These are phyloP conservation scores for Ephydatia muelleri DNA, from an alignment of 37 sponge, comb jelly and placozoan species.

Conservation along the genomic window DNA sequence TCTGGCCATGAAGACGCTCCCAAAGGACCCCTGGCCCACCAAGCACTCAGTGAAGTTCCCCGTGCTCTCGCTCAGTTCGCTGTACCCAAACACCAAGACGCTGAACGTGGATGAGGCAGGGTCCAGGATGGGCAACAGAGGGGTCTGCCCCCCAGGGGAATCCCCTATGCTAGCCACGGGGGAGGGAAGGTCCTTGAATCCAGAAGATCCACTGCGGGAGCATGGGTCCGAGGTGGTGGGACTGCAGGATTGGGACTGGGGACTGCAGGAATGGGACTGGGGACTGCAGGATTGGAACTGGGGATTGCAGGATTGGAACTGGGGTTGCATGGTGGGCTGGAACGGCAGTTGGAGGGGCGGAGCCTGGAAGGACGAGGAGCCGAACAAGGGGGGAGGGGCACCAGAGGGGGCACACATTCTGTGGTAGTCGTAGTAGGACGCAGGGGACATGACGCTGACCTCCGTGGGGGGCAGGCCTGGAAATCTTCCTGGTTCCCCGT, in stretches of 20 bases:
- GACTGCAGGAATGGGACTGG: background rate
- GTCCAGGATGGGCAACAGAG: background rate
- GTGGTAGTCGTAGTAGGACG: background rate
- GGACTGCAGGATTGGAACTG: background rate
- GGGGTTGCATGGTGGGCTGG: background rate
- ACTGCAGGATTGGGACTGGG: background rate
- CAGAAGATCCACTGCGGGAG: background rate
- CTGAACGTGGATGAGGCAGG: background rate
- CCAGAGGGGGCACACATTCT: background rate
- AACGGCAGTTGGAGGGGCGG: background rate
- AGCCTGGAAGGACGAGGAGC: background rate
- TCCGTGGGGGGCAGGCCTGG: background rate
- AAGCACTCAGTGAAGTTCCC: slow-evolving; percentile 48
- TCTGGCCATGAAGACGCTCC: slow-evolving; percentile 58
- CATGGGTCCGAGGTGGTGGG: background rate
- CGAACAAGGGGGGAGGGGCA: background rate
- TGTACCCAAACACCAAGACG: slow-evolving; percentile 44
- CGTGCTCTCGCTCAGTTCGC: slow-evolving; percentile 53
- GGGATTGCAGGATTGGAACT: background rate
- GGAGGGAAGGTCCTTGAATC: background rate
- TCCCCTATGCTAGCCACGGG: background rate
- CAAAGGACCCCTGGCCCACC: slow-evolving; percentile 59
- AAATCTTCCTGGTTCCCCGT: background rate
- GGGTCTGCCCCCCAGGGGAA: background rate
- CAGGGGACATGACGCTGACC: background rate